phyloP scores from a whole-genome alignment of 2,797 vertebrate species.

The Syngnathus rostellatus region DNA sequence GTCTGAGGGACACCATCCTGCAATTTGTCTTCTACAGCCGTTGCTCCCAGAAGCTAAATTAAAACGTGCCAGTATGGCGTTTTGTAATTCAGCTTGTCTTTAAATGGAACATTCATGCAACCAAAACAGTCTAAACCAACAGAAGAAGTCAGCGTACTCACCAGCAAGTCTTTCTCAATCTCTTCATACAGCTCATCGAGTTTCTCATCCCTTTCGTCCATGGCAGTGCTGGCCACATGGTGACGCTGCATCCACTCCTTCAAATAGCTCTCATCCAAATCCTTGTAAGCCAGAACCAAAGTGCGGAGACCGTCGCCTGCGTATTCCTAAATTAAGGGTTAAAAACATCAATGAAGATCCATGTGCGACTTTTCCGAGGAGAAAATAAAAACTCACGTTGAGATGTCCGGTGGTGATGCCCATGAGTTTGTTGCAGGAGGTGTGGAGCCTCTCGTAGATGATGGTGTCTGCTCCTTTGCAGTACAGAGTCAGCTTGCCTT shows the following conservation, averaged over 20 bases:
- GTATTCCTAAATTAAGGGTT: slow-evolving; percentile 73
- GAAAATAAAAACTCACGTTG: slow-evolving; percentile 70
- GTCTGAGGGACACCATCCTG: slow-evolving; percentile 89
- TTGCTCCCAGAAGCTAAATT: slow-evolving; percentile 79
- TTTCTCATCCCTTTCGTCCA: slow-evolving; percentile 75
- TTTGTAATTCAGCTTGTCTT: background rate
- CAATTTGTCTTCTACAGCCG: slow-evolving; percentile 93
- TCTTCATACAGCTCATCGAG: slow-evolving; percentile 80
- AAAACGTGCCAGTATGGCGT: too few species aligned
- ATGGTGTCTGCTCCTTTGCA: slow-evolving; percentile 96
- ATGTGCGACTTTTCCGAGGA: background rate
- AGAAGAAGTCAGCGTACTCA: slow-evolving; percentile 26
- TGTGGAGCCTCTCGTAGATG: slow-evolving; percentile 78
- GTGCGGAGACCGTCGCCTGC: slow-evolving; percentile 87
- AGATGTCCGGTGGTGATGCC: slow-evolving; percentile 76
- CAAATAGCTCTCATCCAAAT: slow-evolving; percentile 73
- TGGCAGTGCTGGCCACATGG: slow-evolving; percentile 70
- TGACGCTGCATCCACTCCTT: slow-evolving; percentile 72
- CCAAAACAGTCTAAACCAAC: background rate
- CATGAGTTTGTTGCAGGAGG: slow-evolving; percentile 68
- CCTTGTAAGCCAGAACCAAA: slow-evolving; percentile 81
- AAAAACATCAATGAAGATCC: background rate
- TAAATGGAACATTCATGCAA: too few species aligned
- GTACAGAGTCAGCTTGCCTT: slow-evolving; percentile 75
- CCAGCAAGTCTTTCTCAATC: slow-evolving; percentile 82